Evolutionary conservation across 2,797 vertebrate genomes (phyloP), one percentile per base, ranked within the genome.

Genomic region (Psittacula echo): DNA sequence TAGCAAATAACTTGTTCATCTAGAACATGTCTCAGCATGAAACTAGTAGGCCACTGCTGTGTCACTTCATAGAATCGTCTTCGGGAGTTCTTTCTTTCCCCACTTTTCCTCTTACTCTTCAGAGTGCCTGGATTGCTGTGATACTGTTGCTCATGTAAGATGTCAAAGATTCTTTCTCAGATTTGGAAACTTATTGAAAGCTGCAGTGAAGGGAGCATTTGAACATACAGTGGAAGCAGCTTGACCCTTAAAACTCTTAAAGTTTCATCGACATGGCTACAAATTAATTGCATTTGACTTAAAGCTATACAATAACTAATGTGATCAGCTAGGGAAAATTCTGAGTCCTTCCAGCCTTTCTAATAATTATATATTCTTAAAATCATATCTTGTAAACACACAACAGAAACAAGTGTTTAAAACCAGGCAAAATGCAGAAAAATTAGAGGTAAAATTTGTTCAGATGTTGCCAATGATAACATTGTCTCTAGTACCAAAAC

Each of bases 271-370:
- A 18, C 84, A 56, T 4, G 32, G 67, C 86, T 96, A 87, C 72
- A 92, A 86, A 90, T 94, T 94, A 94, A 96, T 96, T 97, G 92
- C 62, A 45, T 61, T 87, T 88, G 60, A 87, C 61, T 94, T 96
- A 82, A 95, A 86, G 72, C 30, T 79, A 53, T 62, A 37, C 54
- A 84, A 54, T 87, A 87, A 48, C 53, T 94, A 73, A 93, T 88
- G 23, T 66, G 61, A 76, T 80, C 44, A 87, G 32, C 64, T 64
- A 75, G 85, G 86, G 90, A 90, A 93, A 84, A 8, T 86, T 75
- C 62, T 87, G 76, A 88, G 77, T 89, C 47, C 54, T 83, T 85
- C 37, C 34, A 85, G 65, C 85, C 77, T 94, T 91, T 72, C 66
- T 51, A 50, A 34, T 89, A 91, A 81, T 81, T 90, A 44, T 39